A percentile compares a stretch with the other conserved stretches of the same genome.
Conservation (phyloP, 2,888 invertebrate genomes). For the Epiblema foenella region DNA sequence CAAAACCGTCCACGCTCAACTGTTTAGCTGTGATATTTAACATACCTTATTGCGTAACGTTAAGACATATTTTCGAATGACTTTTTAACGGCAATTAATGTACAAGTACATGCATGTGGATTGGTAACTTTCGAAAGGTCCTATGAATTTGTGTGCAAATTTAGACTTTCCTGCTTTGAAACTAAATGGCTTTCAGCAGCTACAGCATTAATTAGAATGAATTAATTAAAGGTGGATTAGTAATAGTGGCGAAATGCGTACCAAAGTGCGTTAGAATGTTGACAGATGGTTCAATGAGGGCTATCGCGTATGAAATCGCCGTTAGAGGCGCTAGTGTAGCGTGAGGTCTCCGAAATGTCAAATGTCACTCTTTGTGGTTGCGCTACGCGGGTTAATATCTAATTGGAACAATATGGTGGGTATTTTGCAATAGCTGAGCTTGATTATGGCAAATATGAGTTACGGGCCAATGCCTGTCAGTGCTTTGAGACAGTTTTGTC, state of each 20-base stretch:
- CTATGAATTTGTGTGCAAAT: background rate
- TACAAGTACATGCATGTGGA: background rate
- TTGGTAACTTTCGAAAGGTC: background rate
- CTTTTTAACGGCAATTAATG: background rate
- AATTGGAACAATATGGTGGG: too few species aligned
- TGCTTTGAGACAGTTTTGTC: too few species aligned
- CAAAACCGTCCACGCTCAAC: constrained; percentile 52
- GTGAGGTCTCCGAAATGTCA: too few species aligned
- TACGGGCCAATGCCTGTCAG: too few species aligned
- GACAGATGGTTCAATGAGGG: constrained; percentile 1
- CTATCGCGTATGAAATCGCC: too few species aligned
- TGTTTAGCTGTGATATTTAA: constrained; percentile 5
- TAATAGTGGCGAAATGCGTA: background rate
- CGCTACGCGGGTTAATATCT: too few species aligned
- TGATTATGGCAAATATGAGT: too few species aligned
- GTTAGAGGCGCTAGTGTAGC: too few species aligned
- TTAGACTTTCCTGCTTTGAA: background rate
- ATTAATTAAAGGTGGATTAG: background rate
- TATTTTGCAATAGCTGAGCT: too few species aligned
- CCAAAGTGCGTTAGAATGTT: background rate
- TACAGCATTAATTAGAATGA: background rate
- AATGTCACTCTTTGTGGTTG: too few species aligned
- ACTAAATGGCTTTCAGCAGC: background rate
- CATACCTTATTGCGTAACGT: constrained; percentile 7
- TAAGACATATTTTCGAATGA: background rate